A percentile compares a stretch with the other conserved stretches of the same genome.
Conservation (phyloP, 1,140 invertebrate species). For the Hyles vespertilio region DNA sequence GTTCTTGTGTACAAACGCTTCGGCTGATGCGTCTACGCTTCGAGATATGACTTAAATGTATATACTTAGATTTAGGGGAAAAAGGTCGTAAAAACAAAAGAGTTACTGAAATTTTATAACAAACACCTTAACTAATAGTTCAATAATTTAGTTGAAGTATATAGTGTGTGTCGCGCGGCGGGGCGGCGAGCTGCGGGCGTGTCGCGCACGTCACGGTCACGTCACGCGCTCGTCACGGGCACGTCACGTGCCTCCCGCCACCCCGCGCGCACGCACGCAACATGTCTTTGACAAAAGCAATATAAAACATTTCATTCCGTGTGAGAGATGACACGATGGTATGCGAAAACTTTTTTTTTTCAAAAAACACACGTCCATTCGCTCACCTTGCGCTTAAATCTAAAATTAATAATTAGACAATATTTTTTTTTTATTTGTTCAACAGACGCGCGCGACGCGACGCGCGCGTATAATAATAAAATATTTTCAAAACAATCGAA, state of each 20-base stretch:
- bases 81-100: slow-evolving; percentile 73
- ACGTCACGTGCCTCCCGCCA: slow-evolving; percentile 28
- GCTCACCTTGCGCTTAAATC: slow-evolving; percentile 72
- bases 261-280: slow-evolving; percentile 30
- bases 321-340: slow-evolving; percentile 69
- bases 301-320: slow-evolving; percentile 74
- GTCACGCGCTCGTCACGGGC: slow-evolving; percentile 19
- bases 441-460: slow-evolving; percentile 68
- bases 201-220: slow-evolving; percentile 7
- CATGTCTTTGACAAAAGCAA: slow-evolving; percentile 68
- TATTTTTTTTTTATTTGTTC: slow-evolving; percentile 74
- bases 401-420: slow-evolving; percentile 76
- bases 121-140: slow-evolving; percentile 75
- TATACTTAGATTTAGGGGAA: slow-evolving; percentile 72
- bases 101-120: slow-evolving; percentile 74
- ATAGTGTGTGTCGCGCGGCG: slow-evolving; percentile 4
- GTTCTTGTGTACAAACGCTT: slow-evolving; percentile 58
- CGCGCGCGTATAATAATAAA: slow-evolving; percentile 74
- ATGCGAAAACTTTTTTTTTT: slow-evolving; percentile 63
- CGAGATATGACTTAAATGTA: slow-evolving; percentile 74
- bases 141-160: slow-evolving; percentile 69
- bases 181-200: slow-evolving; percentile 8
- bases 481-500: slow-evolving; percentile 75
- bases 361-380: slow-evolving; percentile 72
- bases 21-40: slow-evolving; percentile 62